Percentiles rank a stretch among this genome's conserved stretches.
phyloP scores from a whole-genome alignment of 1,140 invertebrate genomes.

The Pseudobourletiella spinata region DNA sequence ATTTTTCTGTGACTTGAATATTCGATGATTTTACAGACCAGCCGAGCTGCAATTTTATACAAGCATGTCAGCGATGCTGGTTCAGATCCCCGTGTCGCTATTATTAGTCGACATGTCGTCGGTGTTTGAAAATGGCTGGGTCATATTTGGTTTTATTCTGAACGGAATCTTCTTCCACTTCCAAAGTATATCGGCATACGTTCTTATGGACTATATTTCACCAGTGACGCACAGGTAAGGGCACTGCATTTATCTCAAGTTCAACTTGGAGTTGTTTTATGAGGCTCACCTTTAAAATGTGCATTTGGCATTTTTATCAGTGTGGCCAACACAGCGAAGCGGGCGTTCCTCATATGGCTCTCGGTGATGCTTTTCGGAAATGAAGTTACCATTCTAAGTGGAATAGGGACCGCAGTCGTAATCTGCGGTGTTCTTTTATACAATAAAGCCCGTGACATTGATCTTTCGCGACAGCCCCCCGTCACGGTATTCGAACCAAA shows the following conservation, averaged over 20 bases:
- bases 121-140: conserved; percentile 43
- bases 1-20: too few relatives aligned
- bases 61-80: conserved; percentile 64
- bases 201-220: conserved; percentile 75
- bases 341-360: conserved; percentile 73
- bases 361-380: conserved; percentile 73
- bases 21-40: conserved; percentile 48
- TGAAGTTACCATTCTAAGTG: conserved; percentile 64
- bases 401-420: conserved; percentile 62
- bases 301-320: conserved; percentile 44
- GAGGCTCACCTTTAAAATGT: too few relatives aligned
- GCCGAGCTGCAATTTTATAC: conserved; percentile 80
- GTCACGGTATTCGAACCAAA: conserved; percentile 32
- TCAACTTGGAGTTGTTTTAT: too few relatives aligned
- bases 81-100: conserved; percentile 66
- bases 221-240: conserved; percentile 74
- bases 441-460: conserved; percentile 51
- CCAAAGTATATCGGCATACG: conserved; percentile 78
- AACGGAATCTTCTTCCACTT: conserved; percentile 79
- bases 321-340: conserved; percentile 75
- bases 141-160: conserved; percentile 55
- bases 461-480: conserved; percentile 14
- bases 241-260: too few relatives aligned
- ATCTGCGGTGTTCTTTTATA: conserved; percentile 69
- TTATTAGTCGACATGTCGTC: conserved; percentile 56